These are phyloP conservation scores for Adela reaumurella DNA, from an alignment of 2,888 invertebrate genomes.

Conservation along the genomic window DNA sequence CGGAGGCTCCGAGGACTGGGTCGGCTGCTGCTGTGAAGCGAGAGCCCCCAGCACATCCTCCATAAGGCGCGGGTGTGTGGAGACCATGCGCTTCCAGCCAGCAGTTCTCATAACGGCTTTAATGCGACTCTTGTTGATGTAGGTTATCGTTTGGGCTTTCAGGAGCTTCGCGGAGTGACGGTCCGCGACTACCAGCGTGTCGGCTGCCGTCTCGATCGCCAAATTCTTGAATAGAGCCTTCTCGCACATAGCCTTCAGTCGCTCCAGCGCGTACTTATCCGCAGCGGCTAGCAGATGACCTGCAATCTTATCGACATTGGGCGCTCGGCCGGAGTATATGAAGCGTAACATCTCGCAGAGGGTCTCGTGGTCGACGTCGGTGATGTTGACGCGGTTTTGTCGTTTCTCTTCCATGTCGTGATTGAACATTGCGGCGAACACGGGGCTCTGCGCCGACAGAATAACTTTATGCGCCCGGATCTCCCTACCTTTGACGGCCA, in stretches of 20 bases:
- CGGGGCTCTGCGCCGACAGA: slow-evolving; percentile 85
- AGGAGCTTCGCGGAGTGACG: slow-evolving; percentile 89
- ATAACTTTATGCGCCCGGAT: slow-evolving; percentile 88
- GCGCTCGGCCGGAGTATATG: slow-evolving; percentile 86
- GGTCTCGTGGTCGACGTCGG: no score
- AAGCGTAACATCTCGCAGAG: slow-evolving; percentile 88
- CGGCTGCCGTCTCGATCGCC: slow-evolving; percentile 84
- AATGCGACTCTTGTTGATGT: slow-evolving; percentile 77
- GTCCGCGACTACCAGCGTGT: slow-evolving; percentile 85
- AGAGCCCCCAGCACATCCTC: neutral
- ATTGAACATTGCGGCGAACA: slow-evolving; percentile 94
- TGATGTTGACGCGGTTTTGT: no score
- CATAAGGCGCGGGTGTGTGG: neutral
- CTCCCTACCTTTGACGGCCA: slow-evolving; percentile 73
- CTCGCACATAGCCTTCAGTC: slow-evolving; percentile 91
- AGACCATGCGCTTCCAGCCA: neutral
- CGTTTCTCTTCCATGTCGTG: slow-evolving; percentile 92
- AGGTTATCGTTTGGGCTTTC: slow-evolving; percentile 90
- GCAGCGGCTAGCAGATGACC: slow-evolving; percentile 89
- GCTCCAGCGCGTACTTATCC: slow-evolving; percentile 89
- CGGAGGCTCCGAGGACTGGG: no score
- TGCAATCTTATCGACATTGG: slow-evolving; percentile 87
- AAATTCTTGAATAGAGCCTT: slow-evolving; percentile 84
- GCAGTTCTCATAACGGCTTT: neutral
- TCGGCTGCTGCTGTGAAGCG: no score